A percentile compares a stretch with the other conserved stretches of the same genome.
Conservation (phyloP, 2,113 vertebrate species). For the Chionodraco myersi region DNA sequence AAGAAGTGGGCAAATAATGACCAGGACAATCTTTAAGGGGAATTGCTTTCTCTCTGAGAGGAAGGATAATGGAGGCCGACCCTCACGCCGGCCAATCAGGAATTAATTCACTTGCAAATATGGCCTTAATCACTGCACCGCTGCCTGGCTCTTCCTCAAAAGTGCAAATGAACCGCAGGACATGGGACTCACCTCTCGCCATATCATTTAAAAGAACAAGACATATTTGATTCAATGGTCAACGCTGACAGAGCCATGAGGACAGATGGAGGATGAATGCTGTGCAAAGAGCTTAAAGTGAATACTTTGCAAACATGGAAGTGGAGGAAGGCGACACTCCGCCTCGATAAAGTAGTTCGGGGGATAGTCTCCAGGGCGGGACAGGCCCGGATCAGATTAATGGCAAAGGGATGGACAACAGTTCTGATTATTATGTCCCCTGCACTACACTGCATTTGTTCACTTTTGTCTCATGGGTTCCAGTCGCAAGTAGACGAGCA, state of each 20-base stretch:
- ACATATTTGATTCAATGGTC: constrained; percentile 15
- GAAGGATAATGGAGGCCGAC: constrained; percentile 35
- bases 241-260: neutral
- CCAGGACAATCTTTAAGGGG: constrained; percentile 53
- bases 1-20: constrained; percentile 44
- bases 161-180: constrained; percentile 10
- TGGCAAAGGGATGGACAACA: constrained; percentile 49
- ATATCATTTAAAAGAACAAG: neutral
- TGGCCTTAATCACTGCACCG: constrained; percentile 44
- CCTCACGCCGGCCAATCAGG: constrained; percentile 41
- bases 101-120: constrained; percentile 59
- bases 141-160: neutral
- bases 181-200: neutral
- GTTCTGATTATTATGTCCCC: constrained; percentile 60
- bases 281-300: constrained; percentile 7
- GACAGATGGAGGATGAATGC: neutral
- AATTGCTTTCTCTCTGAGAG: constrained; percentile 58
- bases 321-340: neutral
- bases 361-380: constrained; percentile 27
- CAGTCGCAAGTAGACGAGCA: constrained; percentile 49
- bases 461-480: constrained; percentile 53
- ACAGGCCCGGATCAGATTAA: constrained; percentile 57
- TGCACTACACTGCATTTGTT: constrained; percentile 61
- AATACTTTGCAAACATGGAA: constrained; percentile 35
- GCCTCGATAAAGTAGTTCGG: constrained; percentile 45